A percentile compares a stretch with the other conserved stretches of the same genome.
Conservation (phyloP, 1,140 invertebrate genomes). For the Lordiphosa collinella region DNA sequence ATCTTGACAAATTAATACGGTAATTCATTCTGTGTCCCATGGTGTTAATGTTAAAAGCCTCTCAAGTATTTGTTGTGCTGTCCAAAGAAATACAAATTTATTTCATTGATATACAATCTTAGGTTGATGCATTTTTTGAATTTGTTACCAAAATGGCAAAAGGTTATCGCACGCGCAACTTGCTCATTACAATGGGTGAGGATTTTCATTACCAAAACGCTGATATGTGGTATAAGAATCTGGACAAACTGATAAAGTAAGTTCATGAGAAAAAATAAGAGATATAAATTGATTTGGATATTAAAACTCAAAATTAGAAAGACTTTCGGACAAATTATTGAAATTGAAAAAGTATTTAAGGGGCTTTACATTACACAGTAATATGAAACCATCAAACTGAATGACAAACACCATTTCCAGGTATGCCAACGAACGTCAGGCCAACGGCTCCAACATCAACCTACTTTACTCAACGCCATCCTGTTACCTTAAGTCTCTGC, state of each 20-base stretch:
- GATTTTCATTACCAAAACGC: slow-evolving; percentile 96
- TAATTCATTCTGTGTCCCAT: slow-evolving; percentile 74
- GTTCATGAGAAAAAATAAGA: slow-evolving; percentile 34
- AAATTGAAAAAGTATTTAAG: neutral
- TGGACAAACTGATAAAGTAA: slow-evolving; percentile 93
- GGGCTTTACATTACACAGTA: slow-evolving; percentile 50
- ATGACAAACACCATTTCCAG: slow-evolving; percentile 44
- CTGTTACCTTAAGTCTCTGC: slow-evolving; percentile 93
- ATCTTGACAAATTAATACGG: slow-evolving; percentile 94
- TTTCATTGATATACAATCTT: neutral
- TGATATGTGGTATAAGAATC: slow-evolving; percentile 90
- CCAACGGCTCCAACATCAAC: slow-evolving; percentile 84
- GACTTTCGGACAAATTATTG: no score
- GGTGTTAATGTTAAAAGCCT: slow-evolving; percentile 53
- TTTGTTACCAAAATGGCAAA: slow-evolving; percentile 81
- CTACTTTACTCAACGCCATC: slow-evolving; percentile 96
- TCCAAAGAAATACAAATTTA: slow-evolving; percentile 4
- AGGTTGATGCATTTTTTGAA: slow-evolving; percentile 83
- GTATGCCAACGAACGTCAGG: slow-evolving; percentile 83
- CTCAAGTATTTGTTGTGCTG: slow-evolving; percentile 22
- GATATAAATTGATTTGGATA: no score
- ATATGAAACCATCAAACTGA: neutral
- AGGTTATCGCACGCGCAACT: slow-evolving; percentile 85
- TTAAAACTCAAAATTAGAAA: no score
- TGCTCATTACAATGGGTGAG: slow-evolving; percentile 93